Evolutionary conservation across 2,113 vertebrate species (phyloP).

Genomic region (Vireo altiloquus): DNA sequence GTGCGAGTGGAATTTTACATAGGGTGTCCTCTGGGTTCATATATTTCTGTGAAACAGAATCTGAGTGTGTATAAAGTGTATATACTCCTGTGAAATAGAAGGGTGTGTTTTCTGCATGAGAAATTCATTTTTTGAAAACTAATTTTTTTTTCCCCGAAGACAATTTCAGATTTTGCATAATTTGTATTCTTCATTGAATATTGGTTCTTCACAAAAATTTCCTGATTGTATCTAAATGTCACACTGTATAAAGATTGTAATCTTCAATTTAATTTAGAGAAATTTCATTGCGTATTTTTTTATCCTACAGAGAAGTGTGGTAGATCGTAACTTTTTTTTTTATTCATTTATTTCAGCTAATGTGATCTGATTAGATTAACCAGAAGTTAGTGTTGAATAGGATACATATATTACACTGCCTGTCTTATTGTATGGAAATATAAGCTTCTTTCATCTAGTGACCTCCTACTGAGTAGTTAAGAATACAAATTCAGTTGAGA

Average conservation of each 20-base stretch:
- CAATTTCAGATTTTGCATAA: background rate
- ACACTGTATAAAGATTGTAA: background rate
- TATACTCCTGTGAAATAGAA: background rate
- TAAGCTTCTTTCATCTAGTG: background rate
- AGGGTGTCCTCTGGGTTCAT: background rate
- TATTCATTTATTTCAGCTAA: background rate
- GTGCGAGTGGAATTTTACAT: background rate
- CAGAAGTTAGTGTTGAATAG: constrained; percentile 5
- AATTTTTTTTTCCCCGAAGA: background rate
- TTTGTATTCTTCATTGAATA: background rate
- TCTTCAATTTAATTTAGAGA: background rate
- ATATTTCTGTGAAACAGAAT: background rate
- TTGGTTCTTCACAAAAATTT: background rate
- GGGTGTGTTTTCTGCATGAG: background rate
- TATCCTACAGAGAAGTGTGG: background rate
- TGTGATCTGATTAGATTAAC: constrained; percentile 5
- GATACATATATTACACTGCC: background rate
- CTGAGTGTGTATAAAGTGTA: background rate
- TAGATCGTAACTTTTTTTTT: background rate
- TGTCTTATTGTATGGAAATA: background rate
- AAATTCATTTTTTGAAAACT: background rate
- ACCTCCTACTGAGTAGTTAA: constrained; percentile 14
- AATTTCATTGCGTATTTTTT: background rate
- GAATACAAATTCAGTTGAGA: background rate
- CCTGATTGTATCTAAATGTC: background rate